Conservation (phyloP, 2,888 invertebrate species). For the Mimumesa dahlbomi region DNA sequence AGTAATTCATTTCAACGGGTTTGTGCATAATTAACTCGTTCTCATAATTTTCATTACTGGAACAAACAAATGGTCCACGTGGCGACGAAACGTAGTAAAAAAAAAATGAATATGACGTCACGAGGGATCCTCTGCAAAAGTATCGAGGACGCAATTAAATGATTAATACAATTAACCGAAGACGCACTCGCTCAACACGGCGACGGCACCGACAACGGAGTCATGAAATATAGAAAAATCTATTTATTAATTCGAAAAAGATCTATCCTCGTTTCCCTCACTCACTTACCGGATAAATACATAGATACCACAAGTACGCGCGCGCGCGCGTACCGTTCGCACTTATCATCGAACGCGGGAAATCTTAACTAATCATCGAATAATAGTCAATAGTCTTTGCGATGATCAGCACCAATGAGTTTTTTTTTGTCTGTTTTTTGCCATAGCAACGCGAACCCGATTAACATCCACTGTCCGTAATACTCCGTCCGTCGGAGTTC, state of each 20-base stretch:
- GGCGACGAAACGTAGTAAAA: background rate
- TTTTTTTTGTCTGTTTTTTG: too few relatives aligned
- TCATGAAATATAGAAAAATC: constrained; percentile 9
- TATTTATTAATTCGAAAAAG: background rate
- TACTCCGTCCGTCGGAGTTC: constrained; percentile 19
- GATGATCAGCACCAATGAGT: constrained; percentile 21
- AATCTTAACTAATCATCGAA: background rate
- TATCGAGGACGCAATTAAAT: constrained; percentile 14
- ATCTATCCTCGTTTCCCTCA: background rate
- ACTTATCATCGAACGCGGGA: background rate
- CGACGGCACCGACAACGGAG: background rate
- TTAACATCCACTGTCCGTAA: too few relatives aligned
- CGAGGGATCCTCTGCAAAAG: constrained; percentile 14
- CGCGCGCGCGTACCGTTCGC: background rate
- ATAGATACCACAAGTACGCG: background rate
- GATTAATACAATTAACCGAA: constrained; percentile 26
- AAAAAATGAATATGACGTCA: background rate
- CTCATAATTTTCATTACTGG: background rate
- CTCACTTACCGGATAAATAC: background rate
- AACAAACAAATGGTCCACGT: background rate
- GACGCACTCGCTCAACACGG: background rate
- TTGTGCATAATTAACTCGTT: background rate
- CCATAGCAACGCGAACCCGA: too few relatives aligned
- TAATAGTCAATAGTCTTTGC: background rate
- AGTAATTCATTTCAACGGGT: background rate